Conservation (phyloP, 2,888 invertebrate genomes). For the Zygothrica quintamaculata region DNA sequence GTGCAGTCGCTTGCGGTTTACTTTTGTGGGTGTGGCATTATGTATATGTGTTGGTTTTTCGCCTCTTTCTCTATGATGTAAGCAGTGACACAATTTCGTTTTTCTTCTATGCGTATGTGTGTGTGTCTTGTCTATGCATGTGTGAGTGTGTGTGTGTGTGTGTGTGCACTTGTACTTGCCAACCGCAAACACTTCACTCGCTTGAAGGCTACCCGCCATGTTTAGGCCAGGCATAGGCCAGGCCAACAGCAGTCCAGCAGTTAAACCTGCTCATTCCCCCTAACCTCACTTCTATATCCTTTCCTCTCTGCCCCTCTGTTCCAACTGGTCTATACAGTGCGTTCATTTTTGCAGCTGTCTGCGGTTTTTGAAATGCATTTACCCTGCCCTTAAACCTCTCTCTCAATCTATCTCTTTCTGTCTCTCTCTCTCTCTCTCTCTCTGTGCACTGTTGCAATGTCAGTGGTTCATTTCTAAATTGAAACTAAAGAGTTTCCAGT, state of each 20-base stretch:
- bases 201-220: slow-evolving; percentile 65
- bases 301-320: slow-evolving; percentile 11
- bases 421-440: slow-evolving; percentile 9
- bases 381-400: slow-evolving; percentile 6
- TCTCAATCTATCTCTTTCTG: slow-evolving; percentile 14
- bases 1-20: slow-evolving; percentile 48
- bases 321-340: too few relatives aligned
- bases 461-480: slow-evolving; percentile 59
- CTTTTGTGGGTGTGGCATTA: slow-evolving; percentile 23
- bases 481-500: slow-evolving; percentile 54
- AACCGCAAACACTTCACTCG: slow-evolving; percentile 79
- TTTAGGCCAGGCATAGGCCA: slow-evolving; percentile 15
- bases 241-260: slow-evolving; percentile 12
- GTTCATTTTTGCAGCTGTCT: slow-evolving; percentile 56
- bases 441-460: slow-evolving; percentile 33
- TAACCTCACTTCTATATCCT: background rate
- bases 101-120: slow-evolving; percentile 41
- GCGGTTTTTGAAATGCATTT: slow-evolving; percentile 56
- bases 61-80: slow-evolving; percentile 55
- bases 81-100: slow-evolving; percentile 66
- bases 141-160: slow-evolving; percentile 28
- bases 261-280: background rate
- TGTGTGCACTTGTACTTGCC: slow-evolving; percentile 74
- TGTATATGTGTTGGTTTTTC: slow-evolving; percentile 28
- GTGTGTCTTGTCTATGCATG: slow-evolving; percentile 31